These are phyloP conservation scores for Plagodis pulveraria DNA, from an alignment of 2,888 invertebrate species.

Conservation along the genomic window DNA sequence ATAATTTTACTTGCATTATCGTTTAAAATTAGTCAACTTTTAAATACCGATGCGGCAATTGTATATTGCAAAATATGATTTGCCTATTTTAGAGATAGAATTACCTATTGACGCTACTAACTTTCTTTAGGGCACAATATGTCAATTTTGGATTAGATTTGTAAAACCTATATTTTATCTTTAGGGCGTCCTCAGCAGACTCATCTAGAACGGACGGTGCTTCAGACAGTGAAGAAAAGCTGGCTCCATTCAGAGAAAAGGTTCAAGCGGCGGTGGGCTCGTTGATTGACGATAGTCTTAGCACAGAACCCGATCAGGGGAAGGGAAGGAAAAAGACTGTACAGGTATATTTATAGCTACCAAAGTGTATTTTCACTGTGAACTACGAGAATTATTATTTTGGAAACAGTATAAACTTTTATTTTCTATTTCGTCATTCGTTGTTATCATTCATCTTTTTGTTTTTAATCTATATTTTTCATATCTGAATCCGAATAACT, in stretches of 20 bases:
- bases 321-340: constrained; percentile 91
- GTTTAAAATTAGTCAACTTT: too few relatives aligned
- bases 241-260: constrained; percentile 85
- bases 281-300: constrained; percentile 86
- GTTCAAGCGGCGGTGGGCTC: constrained; percentile 85
- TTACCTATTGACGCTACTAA: not conserved
- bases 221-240: constrained; percentile 86
- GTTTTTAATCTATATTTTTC: too few relatives aligned
- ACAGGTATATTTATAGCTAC: constrained; percentile 71
- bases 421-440: too few relatives aligned
- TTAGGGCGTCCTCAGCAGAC: constrained; percentile 72
- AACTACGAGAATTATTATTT: too few relatives aligned
- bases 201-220: constrained; percentile 79
- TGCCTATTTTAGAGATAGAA: too few relatives aligned
- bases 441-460: too few relatives aligned
- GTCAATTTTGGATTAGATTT: not conserved
- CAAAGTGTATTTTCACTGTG: too few relatives aligned
- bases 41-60: too few relatives aligned
- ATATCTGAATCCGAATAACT: too few relatives aligned
- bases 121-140: not conserved
- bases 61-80: too few relatives aligned
- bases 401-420: too few relatives aligned
- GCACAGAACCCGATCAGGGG: constrained; percentile 88
- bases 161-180: constrained; percentile 7
- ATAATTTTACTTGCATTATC: too few relatives aligned